Conservation (phyloP, 2,113 vertebrate species). For the Tetrao urogallus region DNA sequence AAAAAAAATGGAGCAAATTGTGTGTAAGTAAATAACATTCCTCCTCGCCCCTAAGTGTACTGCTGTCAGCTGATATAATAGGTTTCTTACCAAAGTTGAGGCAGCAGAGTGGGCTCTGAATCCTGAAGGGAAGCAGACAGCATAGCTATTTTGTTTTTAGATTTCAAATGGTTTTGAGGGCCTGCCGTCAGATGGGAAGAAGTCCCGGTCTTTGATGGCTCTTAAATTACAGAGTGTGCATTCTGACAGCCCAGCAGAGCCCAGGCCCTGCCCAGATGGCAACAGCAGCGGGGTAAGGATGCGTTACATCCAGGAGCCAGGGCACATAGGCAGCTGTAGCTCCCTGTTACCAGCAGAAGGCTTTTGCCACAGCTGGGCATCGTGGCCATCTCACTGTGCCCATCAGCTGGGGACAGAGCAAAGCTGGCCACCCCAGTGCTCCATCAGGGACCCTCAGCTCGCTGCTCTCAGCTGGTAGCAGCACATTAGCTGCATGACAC, state of each 20-base stretch:
- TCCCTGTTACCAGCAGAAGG: background rate
- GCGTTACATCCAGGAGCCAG: background rate
- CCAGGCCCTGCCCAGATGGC: rapidly evolving
- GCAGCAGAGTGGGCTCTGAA: constrained; percentile 22
- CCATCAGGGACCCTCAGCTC: background rate
- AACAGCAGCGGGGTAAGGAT: background rate
- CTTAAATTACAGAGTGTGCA: background rate
- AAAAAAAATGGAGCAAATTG: constrained; percentile 28
- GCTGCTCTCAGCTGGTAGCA: background rate
- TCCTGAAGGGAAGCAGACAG: constrained; percentile 46
- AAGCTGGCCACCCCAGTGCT: background rate
- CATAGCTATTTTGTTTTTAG: constrained; percentile 48
- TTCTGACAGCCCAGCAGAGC: constrained; percentile 5
- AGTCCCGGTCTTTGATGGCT: background rate
- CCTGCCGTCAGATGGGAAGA: background rate
- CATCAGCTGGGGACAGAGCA: rapidly evolving
- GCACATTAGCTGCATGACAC: constrained; percentile 4
- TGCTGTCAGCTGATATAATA: constrained; percentile 2
- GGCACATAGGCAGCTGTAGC: rapidly evolving
- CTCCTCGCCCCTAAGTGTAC: background rate
- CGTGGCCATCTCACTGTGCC: rapidly evolving
- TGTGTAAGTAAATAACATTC: constrained; percentile 40
- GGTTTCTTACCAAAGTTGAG: constrained; percentile 20
- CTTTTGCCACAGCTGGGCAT: background rate
- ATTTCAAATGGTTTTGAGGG: constrained; percentile 27